Evolutionary conservation across 2,113 vertebrate genomes (phyloP), one percentile per base, ranked within the genome.

Genomic region (Capreolus pygargus): DNA sequence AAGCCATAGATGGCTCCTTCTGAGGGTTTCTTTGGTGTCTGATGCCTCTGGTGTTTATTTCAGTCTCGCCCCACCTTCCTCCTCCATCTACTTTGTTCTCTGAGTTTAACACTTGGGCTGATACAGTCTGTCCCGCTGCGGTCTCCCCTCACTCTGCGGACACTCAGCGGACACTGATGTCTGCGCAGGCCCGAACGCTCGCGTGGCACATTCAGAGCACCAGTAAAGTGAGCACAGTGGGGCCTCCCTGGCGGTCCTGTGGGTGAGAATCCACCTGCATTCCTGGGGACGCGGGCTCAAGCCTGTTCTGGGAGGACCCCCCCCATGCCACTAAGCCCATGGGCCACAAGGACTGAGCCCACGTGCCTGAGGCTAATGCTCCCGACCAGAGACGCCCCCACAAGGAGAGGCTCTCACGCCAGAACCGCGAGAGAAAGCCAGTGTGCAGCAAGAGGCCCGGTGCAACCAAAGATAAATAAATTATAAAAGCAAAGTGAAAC

Each of bases 381-480:
- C 23, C 70, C 12, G 0, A 7, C 23, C 6, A 1, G 11, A 43
- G 36, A 7, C 14, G 36, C 11, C 8, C 21, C 36, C 36, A 0
- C 36, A 7, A 1, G 1, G 5, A 7, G 21, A 76, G 39, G 39
- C 70, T 27, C 39, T 14, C 5, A 0, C 1, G 3, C 39, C 70
- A 15, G 36, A 76, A 27, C 70, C 12, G 0, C 39, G 3, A 27
- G 39, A 43, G 70, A 43, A 43, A 14, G 70, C 36, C 36, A 13
- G 36, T 27, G 36, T 3, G 67, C 36, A 25, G 67, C 67, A 6
- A 13, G 67, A 74, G 67, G 2, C 67, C 67, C n/a, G 1, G 39
- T 7, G 36, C 70, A 27, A 25, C 36, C 39, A 3, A 15, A 76
- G 23, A 3, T 0, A 14, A 36, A 3, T 17, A 19, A 4, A 36